These are phyloP conservation scores for Chaetogeoica ovagalla DNA, from an alignment of 2,888 invertebrate genomes.

Conservation along the genomic window DNA sequence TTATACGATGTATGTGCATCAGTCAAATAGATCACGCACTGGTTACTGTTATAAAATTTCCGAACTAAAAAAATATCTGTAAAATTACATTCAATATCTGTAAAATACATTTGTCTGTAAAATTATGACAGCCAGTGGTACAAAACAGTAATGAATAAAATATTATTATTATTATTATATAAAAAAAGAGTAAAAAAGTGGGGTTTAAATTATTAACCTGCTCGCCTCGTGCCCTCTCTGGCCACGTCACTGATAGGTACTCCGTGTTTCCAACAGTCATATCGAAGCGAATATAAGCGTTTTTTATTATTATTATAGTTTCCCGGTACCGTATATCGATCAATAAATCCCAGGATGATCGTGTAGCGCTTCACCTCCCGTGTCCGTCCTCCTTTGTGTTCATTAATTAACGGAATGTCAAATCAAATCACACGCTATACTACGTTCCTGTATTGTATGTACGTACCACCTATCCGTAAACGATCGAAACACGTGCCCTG, in stretches of 20 bases:
- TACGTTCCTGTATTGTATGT: neutral
- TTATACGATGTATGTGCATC: too few species aligned
- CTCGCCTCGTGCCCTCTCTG: neutral
- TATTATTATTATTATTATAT: too few species aligned
- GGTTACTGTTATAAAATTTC: too few species aligned
- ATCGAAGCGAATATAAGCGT: slow-evolving; percentile 16
- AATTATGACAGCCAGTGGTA: too few species aligned
- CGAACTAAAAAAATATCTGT: too few species aligned
- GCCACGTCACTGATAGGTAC: too few species aligned
- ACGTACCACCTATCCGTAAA: slow-evolving; percentile 5
- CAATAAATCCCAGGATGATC: slow-evolving; percentile 16
- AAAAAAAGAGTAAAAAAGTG: too few species aligned
- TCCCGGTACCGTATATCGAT: neutral
- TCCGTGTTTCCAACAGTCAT: neutral
- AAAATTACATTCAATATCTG: too few species aligned
- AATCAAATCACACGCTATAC: slow-evolving; percentile 46
- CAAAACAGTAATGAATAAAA: too few species aligned
- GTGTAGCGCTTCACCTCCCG: neutral
- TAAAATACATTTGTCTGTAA: too few species aligned
- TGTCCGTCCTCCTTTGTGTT: slow-evolving; percentile 31
- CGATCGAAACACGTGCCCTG: slow-evolving; percentile 46
- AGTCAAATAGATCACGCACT: too few species aligned
- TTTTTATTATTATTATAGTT: slow-evolving; percentile 15
- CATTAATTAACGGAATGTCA: slow-evolving; percentile 44
- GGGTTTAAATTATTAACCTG: too few species aligned